Base-by-base conservation (phyloP, 2,888 invertebrate genomes). In the Prosopocoilus inquinatus region DNA sequence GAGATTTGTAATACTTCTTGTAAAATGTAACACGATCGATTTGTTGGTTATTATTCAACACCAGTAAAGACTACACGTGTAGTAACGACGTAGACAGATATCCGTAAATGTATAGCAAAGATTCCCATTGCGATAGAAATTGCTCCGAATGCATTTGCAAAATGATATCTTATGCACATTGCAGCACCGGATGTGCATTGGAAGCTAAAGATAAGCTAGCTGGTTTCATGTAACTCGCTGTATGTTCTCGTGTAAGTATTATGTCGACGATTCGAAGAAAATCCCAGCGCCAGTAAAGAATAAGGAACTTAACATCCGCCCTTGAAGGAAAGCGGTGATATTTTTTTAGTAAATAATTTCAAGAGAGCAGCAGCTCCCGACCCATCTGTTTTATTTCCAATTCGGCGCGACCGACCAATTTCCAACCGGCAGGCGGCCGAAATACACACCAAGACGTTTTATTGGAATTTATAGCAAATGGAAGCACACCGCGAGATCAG, bases 371-470 rank as follows among this genome's bases (percentile, higher is more conserved):
- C 16, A 16, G 57, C 64, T 64, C 62, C 57, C 63, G 60, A 66
- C 64, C 63, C 64, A 61, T 63, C 65, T 67, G 66, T 61, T 64
- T 63, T 66, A 63, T 60, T 63, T 63, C 58, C 53, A 60, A 62
- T 63, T 64, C 64, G 62, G 54, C 59, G 53, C 57, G 52, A 61
- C 57, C 59, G 52, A 62, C 57, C 45, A 59, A 62, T 54, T 64
- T 65, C 57, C 59, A 53, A 62, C 57, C 45, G 59, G 63, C 53
- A 65, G 66, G 63, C 65, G 65, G 61, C 58, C 57, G 50, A 66
- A 67, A 67, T 66, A 65, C 62, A 68, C 41, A 56, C 43, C 51
- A 50, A 58, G 57, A 59, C 57, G 41, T 50, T 50, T 50, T 50
- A 50, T 50, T 50, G 33, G 50, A 50, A 50, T 50, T 50, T 50